A percentile compares a stretch with the other conserved stretches of the same genome.
Conservation (phyloP, 2,113 vertebrate species). For the Todiramphus chloris region DNA sequence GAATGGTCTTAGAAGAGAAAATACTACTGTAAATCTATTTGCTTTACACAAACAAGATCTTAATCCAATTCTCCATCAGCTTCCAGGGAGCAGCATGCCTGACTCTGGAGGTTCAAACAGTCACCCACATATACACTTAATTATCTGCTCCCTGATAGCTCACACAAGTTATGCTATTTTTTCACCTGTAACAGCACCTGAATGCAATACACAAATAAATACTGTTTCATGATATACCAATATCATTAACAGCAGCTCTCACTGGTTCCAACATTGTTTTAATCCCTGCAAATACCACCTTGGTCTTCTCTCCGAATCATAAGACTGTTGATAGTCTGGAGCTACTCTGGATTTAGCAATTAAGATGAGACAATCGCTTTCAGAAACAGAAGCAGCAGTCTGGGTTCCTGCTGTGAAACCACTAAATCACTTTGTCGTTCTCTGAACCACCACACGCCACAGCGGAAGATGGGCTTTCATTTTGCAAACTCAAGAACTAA, state of each 20-base stretch:
- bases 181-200: not conserved
- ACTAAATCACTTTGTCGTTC: not conserved
- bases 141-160: not conserved
- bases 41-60: not conserved
- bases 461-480: not conserved
- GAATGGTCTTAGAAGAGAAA: not conserved
- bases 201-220: not conserved
- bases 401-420: not conserved
- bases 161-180: not conserved
- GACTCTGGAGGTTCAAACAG: not conserved
- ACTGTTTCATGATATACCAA: not conserved
- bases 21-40: not conserved
- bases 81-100: not conserved
- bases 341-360: not conserved
- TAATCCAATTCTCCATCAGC: not conserved
- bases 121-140: not conserved
- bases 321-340: not conserved
- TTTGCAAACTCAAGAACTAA: not conserved
- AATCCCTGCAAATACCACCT: not conserved
- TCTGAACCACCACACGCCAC: not conserved
- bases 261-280: not conserved
- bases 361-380: not conserved
- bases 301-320: not conserved
- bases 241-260: not conserved
- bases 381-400: not conserved